Base-by-base conservation (phyloP, 2,888 invertebrate genomes). In the Thecocarcelia acutangulata region DNA sequence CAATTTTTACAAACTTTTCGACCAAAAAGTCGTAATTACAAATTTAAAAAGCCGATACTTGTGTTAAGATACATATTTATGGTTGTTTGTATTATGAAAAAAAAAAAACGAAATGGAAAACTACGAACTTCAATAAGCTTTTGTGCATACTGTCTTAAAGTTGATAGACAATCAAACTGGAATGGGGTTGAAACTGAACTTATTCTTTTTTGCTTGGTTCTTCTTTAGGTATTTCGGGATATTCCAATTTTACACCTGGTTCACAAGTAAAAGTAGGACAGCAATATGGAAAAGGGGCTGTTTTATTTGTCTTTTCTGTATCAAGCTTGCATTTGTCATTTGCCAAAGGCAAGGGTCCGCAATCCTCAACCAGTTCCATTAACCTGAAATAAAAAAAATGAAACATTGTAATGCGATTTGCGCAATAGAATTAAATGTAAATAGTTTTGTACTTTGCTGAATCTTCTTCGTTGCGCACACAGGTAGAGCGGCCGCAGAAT, bases 401-500 rank as follows among this genome's bases (percentile, higher is more conserved):
- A 33, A 77, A n/a, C n/a, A 15, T 15, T 64, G 33, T 19, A 58
- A 21, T 21, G 4, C 12, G 13, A 13, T 37, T 3, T 2, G 15
- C 4, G 24, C 2, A 19, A 2, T 6, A 6, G 0, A 12, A 6
- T 1, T 3, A 19, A 12, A 19, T 13, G 1, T 21, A 11, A 37
- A 15, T 59, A 15, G 15, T 0, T 4, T 48, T 69, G 68, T 87
- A 91, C 91, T 90, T 91, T 44, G 94, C 94, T 40, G 95, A 93
- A 84, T 93, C 92, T 88, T 96, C 95, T 84, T 96, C 95, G 85
- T 94, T 94, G 85, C 94, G 93, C 3, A 96, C 95, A 91, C 97
- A 97, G 72, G 96, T 96, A 86, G 96, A 96, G 85, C 96, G 94
- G n/a, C 97, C 97, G 88, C 97, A 97, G 94, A 97, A 97, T 5